Evolutionary conservation across 2,797 vertebrate species (phyloP).

Genomic region (Aplochiton taeniatus): DNA sequence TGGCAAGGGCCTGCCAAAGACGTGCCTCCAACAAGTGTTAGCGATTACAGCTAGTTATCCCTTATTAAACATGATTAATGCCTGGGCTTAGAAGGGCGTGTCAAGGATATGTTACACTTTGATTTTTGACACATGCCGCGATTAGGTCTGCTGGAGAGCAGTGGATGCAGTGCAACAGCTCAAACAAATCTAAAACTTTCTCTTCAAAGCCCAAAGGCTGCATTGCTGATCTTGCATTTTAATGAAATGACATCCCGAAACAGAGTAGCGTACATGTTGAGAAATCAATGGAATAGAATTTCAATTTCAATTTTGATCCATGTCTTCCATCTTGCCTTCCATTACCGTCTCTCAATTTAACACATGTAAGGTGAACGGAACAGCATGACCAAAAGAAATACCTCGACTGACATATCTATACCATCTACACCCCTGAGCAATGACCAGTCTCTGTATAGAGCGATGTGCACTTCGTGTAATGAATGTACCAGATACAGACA

Average conservation of each 20-base stretch:
- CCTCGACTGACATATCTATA: conserved; percentile 16
- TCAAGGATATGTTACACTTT: conserved; percentile 34
- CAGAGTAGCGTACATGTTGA: background rate
- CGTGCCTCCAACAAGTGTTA: conserved; percentile 51
- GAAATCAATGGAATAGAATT: background rate
- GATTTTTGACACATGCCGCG: conserved; percentile 31
- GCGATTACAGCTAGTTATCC: conserved; percentile 66
- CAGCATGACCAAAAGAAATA: conserved; percentile 35
- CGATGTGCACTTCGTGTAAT: too few relatives aligned
- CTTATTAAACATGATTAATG: conserved; percentile 68
- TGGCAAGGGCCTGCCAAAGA: conserved; percentile 49
- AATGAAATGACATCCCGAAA: too few relatives aligned
- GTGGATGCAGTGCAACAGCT: too few relatives aligned
- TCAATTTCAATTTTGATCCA: conserved; percentile 36
- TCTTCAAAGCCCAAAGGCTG: too few relatives aligned
- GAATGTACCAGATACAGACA: background rate
- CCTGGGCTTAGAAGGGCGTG: conserved; percentile 32
- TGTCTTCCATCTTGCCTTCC: conserved; percentile 28
- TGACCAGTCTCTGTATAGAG: conserved; percentile 4
- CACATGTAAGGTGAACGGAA: conserved; percentile 27
- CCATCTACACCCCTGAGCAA: conserved; percentile 1
- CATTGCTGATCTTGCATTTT: too few relatives aligned
- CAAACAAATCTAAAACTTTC: too few relatives aligned
- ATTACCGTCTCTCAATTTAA: conserved; percentile 22
- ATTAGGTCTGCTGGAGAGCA: conserved; percentile 22